Evolutionary conservation across 2,797 vertebrate genomes (phyloP).

Genomic region (Nothura maculosa): DNA sequence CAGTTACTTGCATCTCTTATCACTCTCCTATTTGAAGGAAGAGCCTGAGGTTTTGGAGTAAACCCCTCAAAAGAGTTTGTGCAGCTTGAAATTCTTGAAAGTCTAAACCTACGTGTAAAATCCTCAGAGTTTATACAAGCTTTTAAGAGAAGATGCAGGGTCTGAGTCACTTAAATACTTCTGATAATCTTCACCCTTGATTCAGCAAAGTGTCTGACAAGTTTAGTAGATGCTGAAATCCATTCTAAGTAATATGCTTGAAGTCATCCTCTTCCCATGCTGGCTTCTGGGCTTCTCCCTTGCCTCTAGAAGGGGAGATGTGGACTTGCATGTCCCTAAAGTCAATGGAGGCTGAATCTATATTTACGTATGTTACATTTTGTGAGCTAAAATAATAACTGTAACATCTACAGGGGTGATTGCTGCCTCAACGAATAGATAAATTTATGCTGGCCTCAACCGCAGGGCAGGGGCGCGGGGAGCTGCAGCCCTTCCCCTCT

Average conservation of each 20-base stretch:
- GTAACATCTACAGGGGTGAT: not conserved
- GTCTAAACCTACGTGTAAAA: not conserved
- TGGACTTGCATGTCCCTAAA: not conserved
- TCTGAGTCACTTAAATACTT: not conserved
- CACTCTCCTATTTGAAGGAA: fast-evolving
- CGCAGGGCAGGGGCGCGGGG: fast-evolving
- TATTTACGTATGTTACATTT: not conserved
- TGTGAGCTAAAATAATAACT: not conserved
- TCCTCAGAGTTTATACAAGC: not conserved
- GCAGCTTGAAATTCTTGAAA: not conserved
- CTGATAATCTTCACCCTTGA: not conserved
- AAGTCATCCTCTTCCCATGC: not conserved
- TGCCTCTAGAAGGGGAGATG: not conserved
- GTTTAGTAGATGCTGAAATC: slow-evolving; percentile 27
- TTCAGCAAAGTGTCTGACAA: slow-evolving; percentile 20
- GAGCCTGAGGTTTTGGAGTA: not conserved
- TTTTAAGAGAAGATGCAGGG: not conserved
- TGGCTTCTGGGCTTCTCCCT: not conserved
- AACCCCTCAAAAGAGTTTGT: not conserved
- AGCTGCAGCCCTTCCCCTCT: not conserved
- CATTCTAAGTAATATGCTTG: not conserved
- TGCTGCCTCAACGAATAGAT: not conserved
- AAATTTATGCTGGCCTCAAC: not conserved
- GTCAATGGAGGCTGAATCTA: fast-evolving
- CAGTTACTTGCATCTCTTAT: not conserved